phyloP scores from a whole-genome alignment of 2,888 invertebrate species.

The Nomada hirtipes region DNA sequence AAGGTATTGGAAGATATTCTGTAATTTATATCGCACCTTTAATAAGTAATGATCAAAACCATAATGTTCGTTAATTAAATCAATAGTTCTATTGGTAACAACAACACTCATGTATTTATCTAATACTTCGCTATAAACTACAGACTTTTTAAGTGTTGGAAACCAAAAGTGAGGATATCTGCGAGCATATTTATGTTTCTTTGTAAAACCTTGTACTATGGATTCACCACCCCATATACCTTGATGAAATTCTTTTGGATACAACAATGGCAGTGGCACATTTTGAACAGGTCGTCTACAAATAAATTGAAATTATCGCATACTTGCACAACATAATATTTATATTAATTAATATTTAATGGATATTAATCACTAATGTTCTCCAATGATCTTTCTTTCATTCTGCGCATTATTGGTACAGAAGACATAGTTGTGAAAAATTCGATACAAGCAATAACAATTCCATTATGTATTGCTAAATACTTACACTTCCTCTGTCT shows the following conservation, averaged over 20 bases:
- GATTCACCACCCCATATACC: conserved; percentile 99
- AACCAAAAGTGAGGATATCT: conserved; percentile 95
- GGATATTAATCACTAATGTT: no score
- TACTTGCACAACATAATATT: not conserved
- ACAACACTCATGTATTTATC: conserved; percentile 93
- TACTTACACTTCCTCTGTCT: conserved; percentile 90
- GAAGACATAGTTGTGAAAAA: not conserved
- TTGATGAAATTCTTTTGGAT: conserved; percentile 91
- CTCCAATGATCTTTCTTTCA: no score
- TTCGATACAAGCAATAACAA: not conserved
- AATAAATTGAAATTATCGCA: conserved; percentile 10
- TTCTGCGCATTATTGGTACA: no score
- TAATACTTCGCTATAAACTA: conserved; percentile 95
- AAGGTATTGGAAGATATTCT: conserved; percentile 2
- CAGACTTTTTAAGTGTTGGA: conserved; percentile 91
- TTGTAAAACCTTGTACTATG: conserved; percentile 89
- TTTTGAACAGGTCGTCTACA: conserved; percentile 89
- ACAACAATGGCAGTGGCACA: conserved; percentile 90
- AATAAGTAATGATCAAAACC: conserved; percentile 98
- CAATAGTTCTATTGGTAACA: conserved; percentile 93
- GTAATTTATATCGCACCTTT: conserved; percentile 85
- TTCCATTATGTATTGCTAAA: not conserved
- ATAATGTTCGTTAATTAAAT: conserved; percentile 94
- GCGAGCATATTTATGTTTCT: conserved; percentile 83
- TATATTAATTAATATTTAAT: not conserved